Base-by-base conservation (phyloP, 2,888 invertebrate species). In the Mechanitis mazaeus region DNA sequence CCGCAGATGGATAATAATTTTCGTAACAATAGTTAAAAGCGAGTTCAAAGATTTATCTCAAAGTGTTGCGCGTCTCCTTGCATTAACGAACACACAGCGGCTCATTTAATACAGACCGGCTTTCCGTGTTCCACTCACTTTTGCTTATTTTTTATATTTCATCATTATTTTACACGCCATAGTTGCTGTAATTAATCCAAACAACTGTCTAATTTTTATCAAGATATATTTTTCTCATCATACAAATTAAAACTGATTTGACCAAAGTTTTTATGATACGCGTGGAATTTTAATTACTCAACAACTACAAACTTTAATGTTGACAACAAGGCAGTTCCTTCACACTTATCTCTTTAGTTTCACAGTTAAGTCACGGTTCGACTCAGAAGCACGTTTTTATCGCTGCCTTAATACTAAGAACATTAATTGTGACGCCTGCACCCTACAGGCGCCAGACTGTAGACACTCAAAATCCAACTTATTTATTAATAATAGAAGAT, bases 41-140 rank as follows among this genome's bases (percentile, higher is more conserved):
- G 28, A 11, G 11, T 31, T 50, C 9, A 50, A 50, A 50, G 3
- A 31, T 50, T 31, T 50, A 7, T 31, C 3, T 31, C 31, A 50
- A 47, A 3, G 31, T 28, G 31, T 50, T 28, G 9, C 3, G 31
- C 31, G 31, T 31, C 50, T 7, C 31, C 31, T 7, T 53, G 47
- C 33, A 46, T 9, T 38, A 53, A 54, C 11, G 5, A 20, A 33
- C 50, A 60, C 55, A 28, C 45, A 55, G 47, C 56, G 65, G 56
- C 57, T 67, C 56, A 64, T 64, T 57, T 61, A 62, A 62, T 64
- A 62, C 65, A 46, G 55, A 58, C 56, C 45, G 55, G 46, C 58
- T 58, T 55, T 58, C 45, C 55, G 50, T 55, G 45, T 60, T 42
- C 46, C 50, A 58, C 53, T 55, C 58, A 60, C 54, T 60, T 58